A percentile compares a stretch with the other conserved stretches of the same genome.
Evolutionary conservation across 1,140 invertebrate species (phyloP).

Genomic region (Myzus persicae): DNA sequence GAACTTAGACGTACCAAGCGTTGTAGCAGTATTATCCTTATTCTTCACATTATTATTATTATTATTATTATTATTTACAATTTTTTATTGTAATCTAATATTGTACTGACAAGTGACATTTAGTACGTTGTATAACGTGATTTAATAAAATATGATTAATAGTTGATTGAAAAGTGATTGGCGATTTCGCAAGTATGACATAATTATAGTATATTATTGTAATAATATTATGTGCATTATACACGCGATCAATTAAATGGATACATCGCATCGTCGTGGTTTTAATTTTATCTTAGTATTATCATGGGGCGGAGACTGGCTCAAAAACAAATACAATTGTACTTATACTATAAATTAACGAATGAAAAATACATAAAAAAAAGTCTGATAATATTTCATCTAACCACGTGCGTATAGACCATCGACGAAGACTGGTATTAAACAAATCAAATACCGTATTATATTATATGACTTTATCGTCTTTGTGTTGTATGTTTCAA

Average conservation of each 20-base stretch:
- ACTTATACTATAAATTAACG: background rate
- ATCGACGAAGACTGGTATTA: too few species aligned
- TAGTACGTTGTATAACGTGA: background rate
- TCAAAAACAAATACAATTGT: background rate
- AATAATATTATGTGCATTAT: background rate
- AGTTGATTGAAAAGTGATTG: background rate
- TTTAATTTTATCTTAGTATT: background rate
- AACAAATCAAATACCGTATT: background rate
- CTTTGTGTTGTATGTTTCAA: background rate
- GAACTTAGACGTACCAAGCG: background rate
- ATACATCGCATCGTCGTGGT: background rate
- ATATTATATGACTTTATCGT: background rate
- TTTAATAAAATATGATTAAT: background rate
- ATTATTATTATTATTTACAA: background rate
- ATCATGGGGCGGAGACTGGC: background rate
- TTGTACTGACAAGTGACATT: background rate
- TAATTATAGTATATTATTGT: too few species aligned
- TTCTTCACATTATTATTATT: background rate
- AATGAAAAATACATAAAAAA: background rate
- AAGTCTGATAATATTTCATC: background rate
- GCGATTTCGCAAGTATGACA: too few species aligned
- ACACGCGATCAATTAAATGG: background rate
- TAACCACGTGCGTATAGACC: too few species aligned
- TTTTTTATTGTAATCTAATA: background rate
- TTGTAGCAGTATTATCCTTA: background rate